phyloP scores from a whole-genome alignment of 2,797 vertebrate species.

The Cebuella pygmaea region DNA sequence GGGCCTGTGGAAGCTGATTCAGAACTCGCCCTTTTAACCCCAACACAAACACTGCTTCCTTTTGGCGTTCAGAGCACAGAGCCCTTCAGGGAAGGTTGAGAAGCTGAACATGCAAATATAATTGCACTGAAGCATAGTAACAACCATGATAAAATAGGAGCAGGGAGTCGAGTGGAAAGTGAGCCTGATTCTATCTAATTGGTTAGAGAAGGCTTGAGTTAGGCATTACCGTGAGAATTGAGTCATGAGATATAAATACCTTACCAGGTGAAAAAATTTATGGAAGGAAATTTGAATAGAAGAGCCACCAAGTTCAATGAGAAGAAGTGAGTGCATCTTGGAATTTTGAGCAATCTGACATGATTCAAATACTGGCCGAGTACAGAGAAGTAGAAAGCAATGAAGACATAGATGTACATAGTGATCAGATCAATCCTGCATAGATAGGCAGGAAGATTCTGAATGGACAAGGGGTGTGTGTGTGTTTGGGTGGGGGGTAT shows the following conservation, averaged over 20 bases:
- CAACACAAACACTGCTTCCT: neutral
- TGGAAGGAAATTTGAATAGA: neutral
- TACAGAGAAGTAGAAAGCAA: neutral
- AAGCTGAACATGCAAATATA: neutral
- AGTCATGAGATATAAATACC: neutral
- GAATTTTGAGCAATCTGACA: neutral
- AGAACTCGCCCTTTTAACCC: neutral
- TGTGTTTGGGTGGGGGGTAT: neutral
- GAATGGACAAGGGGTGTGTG: neutral
- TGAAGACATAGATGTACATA: neutral
- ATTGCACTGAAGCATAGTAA: neutral
- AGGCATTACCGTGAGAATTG: neutral
- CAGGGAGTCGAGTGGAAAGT: neutral
- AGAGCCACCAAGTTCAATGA: neutral
- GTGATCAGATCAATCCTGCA: neutral
- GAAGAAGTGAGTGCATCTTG: neutral
- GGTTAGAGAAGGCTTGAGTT: neutral
- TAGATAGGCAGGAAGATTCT: neutral
- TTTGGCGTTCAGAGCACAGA: neutral
- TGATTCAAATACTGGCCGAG: neutral
- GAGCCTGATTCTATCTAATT: neutral
- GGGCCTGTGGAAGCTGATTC: neutral
- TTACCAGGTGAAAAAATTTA: neutral
- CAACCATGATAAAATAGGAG: neutral
- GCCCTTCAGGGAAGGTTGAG: neutral